phyloP scores from a whole-genome alignment of 2,888 invertebrate genomes.

The Julus scandinavius region DNA sequence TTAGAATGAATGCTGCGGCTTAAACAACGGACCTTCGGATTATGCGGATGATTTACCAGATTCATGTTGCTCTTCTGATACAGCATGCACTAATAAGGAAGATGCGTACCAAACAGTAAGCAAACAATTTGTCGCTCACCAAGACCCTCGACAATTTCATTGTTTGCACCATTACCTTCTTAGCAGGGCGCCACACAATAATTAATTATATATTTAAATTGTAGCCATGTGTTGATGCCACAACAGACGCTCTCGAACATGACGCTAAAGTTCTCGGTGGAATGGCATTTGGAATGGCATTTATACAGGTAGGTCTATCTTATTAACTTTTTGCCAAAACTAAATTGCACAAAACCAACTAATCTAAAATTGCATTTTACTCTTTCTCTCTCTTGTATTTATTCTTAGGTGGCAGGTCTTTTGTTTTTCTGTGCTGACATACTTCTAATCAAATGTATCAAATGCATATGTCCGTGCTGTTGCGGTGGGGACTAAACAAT shows the following conservation, averaged over 20 bases:
- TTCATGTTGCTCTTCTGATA: too few relatives aligned
- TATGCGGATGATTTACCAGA: too few relatives aligned
- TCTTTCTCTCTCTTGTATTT: neutral
- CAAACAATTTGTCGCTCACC: too few relatives aligned
- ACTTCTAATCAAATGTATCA: neutral
- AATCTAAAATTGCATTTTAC: neutral
- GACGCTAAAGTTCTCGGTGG: neutral
- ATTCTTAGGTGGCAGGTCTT: slow-evolving; percentile 1
- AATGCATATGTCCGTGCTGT: slow-evolving; percentile 41
- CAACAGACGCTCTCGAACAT: slow-evolving; percentile 4
- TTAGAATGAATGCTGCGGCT: too few relatives aligned
- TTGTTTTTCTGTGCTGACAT: neutral
- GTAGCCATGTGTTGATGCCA: neutral
- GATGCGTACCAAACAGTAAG: too few relatives aligned
- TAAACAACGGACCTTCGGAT: too few relatives aligned
- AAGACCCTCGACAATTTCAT: too few relatives aligned
- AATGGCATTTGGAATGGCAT: neutral
- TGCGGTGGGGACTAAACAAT: neutral
- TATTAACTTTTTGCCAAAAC: neutral
- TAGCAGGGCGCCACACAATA: neutral
- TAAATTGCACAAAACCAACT: neutral
- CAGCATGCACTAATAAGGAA: too few relatives aligned
- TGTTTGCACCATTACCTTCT: neutral
- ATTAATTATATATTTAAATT: neutral
- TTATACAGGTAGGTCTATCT: neutral